Evolutionary conservation across 2,113 vertebrate species (phyloP), one percentile per base, ranked within the genome.

Genomic region (Poeciliopsis occidentalis): DNA sequence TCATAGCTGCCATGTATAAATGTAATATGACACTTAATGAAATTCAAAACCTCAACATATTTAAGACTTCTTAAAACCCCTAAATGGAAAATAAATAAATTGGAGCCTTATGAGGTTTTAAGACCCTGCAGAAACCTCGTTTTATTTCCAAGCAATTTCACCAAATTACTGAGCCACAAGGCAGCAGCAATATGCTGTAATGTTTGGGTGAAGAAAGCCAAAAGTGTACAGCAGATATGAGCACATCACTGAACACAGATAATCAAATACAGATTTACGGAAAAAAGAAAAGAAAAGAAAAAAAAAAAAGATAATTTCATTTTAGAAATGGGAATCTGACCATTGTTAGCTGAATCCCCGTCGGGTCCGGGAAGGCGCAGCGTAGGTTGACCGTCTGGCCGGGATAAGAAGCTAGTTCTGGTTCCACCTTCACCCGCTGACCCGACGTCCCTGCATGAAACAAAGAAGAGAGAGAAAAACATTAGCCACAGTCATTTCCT

Each of bases 321-420:
- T 3, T 17, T 63, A 32, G 32, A 4, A n/a, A 32, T 44, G 61
- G 74, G 39, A 51, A 12, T 90, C 90, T 92, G 37, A 68, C 94
- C 85, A 76, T 91, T 62, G 69, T 93, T 75, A 95, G 92, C 79
- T 92, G 90, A 0, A 89, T 91, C 12, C 86, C 87, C 5, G 83
- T 79, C 15, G 87, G 57, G 8, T 92, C 76, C 1, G 80, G 68
- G n/a, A 97, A 95, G 32, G 85, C 82, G 85, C 96, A 97, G 0
- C 93, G 95, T 44, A 97, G 79, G 71, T 79, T 89, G 72, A 95
- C 94, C 0, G 90, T 89, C 73, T 93, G 88, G 13, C 96, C 96
- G 1, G 96, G 92, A 73, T 82, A 92, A 0, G 95, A 96, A 1
- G 61, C 81, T 31, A 96, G 92, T 79, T 96, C 95, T 0, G 90